These are phyloP conservation scores for Parazoanthus swiftii DNA, from an alignment of 92 coral and sea anemone genomes.

Conservation along the genomic window DNA sequence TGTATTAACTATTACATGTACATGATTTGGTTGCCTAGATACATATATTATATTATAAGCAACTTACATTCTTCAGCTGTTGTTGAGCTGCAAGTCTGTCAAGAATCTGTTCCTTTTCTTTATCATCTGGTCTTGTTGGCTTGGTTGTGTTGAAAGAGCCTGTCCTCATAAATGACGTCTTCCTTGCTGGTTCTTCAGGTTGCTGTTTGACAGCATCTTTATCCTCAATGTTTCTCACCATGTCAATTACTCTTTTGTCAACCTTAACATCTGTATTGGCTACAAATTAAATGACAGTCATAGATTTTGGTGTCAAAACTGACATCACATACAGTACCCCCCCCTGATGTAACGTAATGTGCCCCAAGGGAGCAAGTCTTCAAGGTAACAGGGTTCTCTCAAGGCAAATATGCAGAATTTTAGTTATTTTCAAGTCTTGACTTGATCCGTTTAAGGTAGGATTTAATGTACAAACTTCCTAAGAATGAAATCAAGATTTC, in stretches of 20 bases:
- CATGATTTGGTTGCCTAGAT: too few species aligned
- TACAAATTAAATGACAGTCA: conserved; percentile 15
- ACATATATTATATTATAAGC: too few species aligned
- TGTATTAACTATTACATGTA: too few species aligned
- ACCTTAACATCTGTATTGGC: conserved; percentile 83
- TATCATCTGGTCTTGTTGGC: conserved; percentile 31
- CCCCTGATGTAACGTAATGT: too few species aligned
- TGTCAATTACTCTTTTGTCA: conserved; percentile 83
- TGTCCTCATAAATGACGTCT: conserved; percentile 65
- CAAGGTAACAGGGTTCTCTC: too few species aligned
- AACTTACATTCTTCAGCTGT: conserved; percentile 67
- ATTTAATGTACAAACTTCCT: too few species aligned
- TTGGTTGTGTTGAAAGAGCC: conserved; percentile 63
- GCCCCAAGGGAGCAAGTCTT: too few species aligned
- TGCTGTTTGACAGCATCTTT: conserved; percentile 61
- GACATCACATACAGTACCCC: neutral
- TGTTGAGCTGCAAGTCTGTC: conserved; percentile 66
- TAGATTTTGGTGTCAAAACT: neutral
- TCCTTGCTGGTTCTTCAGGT: conserved; percentile 66
- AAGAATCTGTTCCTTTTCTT: conserved; percentile 58
- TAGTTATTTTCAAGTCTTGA: too few species aligned
- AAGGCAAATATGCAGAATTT: too few species aligned
- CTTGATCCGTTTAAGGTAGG: too few species aligned
- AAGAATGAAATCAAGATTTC: too few species aligned
- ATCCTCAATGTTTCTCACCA: conserved; percentile 64